These are phyloP conservation scores for Struthidea cinerea DNA, from an alignment of 2,113 vertebrate species.

Conservation along the genomic window DNA sequence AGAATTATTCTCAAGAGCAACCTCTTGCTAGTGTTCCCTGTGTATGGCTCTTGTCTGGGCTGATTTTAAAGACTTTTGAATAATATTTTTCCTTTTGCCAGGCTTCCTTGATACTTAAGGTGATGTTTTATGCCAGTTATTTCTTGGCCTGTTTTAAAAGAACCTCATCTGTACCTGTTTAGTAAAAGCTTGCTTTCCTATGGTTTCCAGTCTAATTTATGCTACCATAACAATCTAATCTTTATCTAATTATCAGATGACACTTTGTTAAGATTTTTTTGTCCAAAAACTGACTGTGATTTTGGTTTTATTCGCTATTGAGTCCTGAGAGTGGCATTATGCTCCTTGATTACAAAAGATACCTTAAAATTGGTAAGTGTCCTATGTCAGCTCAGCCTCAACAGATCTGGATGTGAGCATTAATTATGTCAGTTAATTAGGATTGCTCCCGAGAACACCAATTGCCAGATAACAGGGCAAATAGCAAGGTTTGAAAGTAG, in stretches of 20 bases:
- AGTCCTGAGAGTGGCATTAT: background rate
- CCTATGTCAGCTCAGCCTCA: background rate
- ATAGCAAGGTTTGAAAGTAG: background rate
- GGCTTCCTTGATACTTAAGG: background rate
- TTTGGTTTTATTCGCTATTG: background rate
- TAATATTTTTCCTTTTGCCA: background rate
- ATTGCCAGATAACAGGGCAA: background rate
- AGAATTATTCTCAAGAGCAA: background rate
- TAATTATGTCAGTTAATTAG: background rate
- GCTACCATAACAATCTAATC: background rate
- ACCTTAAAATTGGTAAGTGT: background rate
- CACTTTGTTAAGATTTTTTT: background rate
- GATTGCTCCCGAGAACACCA: background rate
- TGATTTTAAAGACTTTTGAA: background rate
- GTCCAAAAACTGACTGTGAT: background rate
- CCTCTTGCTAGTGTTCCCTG: background rate
- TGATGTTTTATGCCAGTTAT: background rate
- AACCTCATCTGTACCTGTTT: background rate
- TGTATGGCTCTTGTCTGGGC: background rate
- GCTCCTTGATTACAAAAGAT: background rate
- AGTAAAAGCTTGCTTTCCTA: background rate
- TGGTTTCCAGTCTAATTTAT: background rate
- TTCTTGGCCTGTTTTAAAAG: background rate
- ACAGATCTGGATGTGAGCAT: background rate
- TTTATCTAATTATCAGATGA: background rate